phyloP scores from a whole-genome alignment of 1,140 invertebrate species.

The Brachionus manjavacas region DNA sequence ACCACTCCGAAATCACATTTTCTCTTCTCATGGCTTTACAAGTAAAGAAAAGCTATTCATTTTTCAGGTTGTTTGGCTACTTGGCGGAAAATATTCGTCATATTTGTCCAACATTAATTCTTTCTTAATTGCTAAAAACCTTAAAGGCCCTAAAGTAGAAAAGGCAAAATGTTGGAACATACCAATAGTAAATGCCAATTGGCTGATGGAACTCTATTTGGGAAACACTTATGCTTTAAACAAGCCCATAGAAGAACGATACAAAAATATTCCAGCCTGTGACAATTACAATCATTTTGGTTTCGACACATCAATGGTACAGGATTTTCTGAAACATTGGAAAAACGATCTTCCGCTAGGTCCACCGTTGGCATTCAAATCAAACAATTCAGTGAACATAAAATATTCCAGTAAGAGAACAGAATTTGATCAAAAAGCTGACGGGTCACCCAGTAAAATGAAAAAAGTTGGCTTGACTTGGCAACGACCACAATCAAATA shows the following conservation, averaged over 20 bases:
- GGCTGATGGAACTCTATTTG: slow-evolving; percentile 36
- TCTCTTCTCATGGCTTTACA: slow-evolving; percentile 1
- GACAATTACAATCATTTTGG: slow-evolving; percentile 16
- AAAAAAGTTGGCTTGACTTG: background rate
- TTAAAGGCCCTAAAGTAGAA: background rate
- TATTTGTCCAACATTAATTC: slow-evolving; percentile 20
- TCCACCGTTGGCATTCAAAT: background rate
- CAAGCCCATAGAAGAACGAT: slow-evolving; percentile 15
- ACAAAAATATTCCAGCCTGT: background rate
- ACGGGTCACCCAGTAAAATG: background rate
- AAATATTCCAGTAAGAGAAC: background rate
- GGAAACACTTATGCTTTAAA: slow-evolving; percentile 22
- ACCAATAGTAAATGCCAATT: slow-evolving; percentile 29
- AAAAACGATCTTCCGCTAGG: background rate
- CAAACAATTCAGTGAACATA: background rate
- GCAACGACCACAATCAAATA: background rate
- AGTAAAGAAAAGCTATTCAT: slow-evolving; percentile 25
- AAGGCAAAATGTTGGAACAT: background rate
- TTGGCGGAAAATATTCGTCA: slow-evolving; percentile 13
- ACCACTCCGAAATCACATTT: background rate
- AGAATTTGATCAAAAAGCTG: background rate
- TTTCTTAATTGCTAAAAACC: slow-evolving; percentile 1
- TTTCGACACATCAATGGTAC: background rate
- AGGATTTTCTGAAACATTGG: slow-evolving; percentile 16
- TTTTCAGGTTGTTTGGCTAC: slow-evolving; percentile 5